phyloP scores from a whole-genome alignment of 2,888 invertebrate species.

The Drosophila nigricruria region DNA sequence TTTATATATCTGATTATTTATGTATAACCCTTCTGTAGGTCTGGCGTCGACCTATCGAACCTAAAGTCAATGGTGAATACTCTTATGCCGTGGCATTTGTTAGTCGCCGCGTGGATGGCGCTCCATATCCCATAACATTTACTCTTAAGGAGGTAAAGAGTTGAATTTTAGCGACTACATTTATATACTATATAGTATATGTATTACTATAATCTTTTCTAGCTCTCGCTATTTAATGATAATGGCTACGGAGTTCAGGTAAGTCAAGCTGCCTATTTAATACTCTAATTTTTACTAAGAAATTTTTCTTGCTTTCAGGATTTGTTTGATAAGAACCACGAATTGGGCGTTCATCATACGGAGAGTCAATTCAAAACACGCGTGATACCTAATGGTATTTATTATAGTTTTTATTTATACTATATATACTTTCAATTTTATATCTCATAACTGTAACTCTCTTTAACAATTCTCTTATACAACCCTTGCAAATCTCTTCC shows the following conservation, averaged over 20 bases:
- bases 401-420: background rate
- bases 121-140: slow-evolving; percentile 81
- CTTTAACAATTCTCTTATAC: no score
- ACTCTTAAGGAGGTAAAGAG: slow-evolving; percentile 66
- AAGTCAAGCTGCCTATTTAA: slow-evolving; percentile 1
- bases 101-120: slow-evolving; percentile 85
- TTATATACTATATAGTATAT: background rate
- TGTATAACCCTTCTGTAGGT: slow-evolving; percentile 60
- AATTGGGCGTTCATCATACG: slow-evolving; percentile 29
- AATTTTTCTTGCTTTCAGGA: slow-evolving; percentile 48
- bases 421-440: no score
- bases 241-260: slow-evolving; percentile 82
- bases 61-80: slow-evolving; percentile 73
- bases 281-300: background rate
- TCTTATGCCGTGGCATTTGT: slow-evolving; percentile 86
- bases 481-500: no score
- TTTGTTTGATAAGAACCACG: slow-evolving; percentile 51
- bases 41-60: slow-evolving; percentile 85
- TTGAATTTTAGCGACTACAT: background rate
- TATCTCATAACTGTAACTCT: no score
- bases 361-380: slow-evolving; percentile 65
- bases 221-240: slow-evolving; percentile 81
- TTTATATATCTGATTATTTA: background rate
- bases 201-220: background rate
- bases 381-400: slow-evolving; percentile 76